Conservation (phyloP, 2,888 invertebrate genomes). For the Euplexia lucipara region DNA sequence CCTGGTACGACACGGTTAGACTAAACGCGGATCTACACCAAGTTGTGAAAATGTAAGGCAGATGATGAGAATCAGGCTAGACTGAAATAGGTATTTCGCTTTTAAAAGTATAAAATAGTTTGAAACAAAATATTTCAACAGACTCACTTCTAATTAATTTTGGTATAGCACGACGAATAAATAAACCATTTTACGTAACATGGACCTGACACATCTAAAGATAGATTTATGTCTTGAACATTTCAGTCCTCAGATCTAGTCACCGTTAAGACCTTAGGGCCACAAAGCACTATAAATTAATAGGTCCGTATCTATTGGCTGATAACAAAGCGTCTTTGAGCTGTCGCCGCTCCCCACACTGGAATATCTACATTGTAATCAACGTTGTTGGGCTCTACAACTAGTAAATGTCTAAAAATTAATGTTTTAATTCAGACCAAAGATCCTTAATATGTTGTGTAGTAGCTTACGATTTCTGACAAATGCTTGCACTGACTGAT, state of each 20-base stretch:
- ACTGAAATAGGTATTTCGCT: no score
- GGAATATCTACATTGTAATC: constrained; percentile 23
- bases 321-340: constrained; percentile 45
- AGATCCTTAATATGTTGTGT: no score
- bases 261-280: constrained; percentile 2
- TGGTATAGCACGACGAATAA: not conserved
- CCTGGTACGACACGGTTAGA: no score
- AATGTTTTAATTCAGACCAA: no score
- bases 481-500: no score
- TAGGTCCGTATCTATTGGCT: constrained; percentile 10
- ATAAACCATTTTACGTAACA: constrained; percentile 1
- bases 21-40: no score
- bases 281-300: constrained; percentile 44
- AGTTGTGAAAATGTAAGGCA: no score
- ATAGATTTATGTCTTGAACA: constrained; percentile 35
- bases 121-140: not conserved
- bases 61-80: no score
- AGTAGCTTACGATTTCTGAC: no score
- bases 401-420: not conserved
- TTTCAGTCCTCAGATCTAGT: constrained; percentile 9
- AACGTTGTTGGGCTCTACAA: constrained; percentile 21
- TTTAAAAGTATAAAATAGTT: no score
- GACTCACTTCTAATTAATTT: not conserved
- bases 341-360: constrained; percentile 21
- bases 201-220: constrained; percentile 14